Percentiles rank a stretch among this genome's conserved stretches.
These are phyloP conservation scores for Pararge aegeria DNA, from an alignment of 1,140 invertebrate species.

Conservation along the genomic window DNA sequence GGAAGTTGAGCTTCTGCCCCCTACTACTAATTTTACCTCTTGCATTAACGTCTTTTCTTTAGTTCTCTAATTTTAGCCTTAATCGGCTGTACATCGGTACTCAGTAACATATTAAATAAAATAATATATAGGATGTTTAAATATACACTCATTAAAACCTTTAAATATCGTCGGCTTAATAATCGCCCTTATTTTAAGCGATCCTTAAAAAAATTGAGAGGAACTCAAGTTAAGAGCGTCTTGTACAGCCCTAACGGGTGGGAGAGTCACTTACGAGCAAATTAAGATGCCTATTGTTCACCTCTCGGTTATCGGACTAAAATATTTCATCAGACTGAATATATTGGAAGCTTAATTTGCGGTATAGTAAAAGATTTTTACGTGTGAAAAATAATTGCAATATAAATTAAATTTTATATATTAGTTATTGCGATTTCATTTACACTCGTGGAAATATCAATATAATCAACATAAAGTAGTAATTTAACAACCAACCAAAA, in stretches of 20 bases:
- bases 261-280: neutral
- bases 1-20: too few relatives aligned
- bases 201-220: neutral
- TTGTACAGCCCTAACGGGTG: neutral
- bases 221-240: neutral
- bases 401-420: neutral
- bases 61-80: too few relatives aligned
- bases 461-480: too few relatives aligned
- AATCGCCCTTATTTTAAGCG: neutral
- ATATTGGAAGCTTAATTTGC: neutral
- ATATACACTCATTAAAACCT: neutral
- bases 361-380: neutral
- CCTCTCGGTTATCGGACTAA: neutral
- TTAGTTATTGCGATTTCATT: too few relatives aligned
- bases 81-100: too few relatives aligned
- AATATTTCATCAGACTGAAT: neutral
- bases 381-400: neutral
- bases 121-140: too few relatives aligned
- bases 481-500: too few relatives aligned
- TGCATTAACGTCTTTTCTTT: too few relatives aligned
- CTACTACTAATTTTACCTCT: too few relatives aligned
- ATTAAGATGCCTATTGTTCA: constrained; percentile 3
- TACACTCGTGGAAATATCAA: too few relatives aligned
- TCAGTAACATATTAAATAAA: too few relatives aligned
- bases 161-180: neutral